Evolutionary conservation across 2,113 vertebrate genomes (phyloP).

Genomic region (Poecile atricapillus): DNA sequence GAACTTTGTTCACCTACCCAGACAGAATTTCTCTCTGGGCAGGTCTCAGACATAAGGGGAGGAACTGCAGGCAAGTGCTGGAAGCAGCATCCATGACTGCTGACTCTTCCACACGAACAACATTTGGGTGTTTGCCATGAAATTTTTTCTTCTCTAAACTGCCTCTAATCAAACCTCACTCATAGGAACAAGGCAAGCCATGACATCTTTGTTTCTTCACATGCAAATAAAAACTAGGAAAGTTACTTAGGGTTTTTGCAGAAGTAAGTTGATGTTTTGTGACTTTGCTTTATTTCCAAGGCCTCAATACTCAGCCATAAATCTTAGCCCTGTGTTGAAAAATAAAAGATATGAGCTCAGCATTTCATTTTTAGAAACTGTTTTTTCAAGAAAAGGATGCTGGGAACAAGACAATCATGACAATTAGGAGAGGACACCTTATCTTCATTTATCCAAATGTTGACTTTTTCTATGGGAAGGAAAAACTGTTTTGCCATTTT

Average conservation of each 20-base stretch:
- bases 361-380: not conserved
- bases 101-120: not conserved
- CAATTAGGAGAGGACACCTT: not conserved
- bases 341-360: not conserved
- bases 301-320: not conserved
- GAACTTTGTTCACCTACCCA: not conserved
- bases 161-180: not conserved
- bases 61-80: not conserved
- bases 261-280: not conserved
- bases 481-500: not conserved
- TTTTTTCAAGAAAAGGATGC: not conserved
- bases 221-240: not conserved
- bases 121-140: not conserved
- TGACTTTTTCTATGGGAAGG: not conserved
- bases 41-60: not conserved
- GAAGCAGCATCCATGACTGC: not conserved
- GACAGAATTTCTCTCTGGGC: not conserved
- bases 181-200: not conserved
- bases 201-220: not conserved
- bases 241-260: not conserved
- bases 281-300: not conserved
- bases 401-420: not conserved
- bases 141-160: not conserved
- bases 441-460: not conserved
- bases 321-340: not conserved